A percentile compares a stretch with the other conserved stretches of the same genome.
Conservation (phyloP, 2,888 invertebrate genomes). For the Xestia sexstrigata region DNA sequence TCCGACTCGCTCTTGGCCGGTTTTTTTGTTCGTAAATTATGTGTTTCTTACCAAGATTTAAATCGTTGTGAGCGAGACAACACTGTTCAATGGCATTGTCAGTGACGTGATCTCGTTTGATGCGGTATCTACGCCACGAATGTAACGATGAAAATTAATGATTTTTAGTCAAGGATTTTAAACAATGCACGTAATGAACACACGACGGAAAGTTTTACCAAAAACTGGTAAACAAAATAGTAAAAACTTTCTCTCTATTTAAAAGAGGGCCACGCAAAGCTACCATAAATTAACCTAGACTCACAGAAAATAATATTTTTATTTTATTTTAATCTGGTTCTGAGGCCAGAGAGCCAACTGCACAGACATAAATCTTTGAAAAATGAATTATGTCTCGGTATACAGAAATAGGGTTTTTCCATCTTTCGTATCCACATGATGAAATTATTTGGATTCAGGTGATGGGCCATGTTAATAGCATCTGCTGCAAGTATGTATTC, state of each 20-base stretch:
- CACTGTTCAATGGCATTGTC: background rate
- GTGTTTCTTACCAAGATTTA: background rate
- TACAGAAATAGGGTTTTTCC: background rate
- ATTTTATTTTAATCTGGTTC: background rate
- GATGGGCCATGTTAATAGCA: too few species aligned
- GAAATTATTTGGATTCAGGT: too few species aligned
- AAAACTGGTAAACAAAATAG: background rate
- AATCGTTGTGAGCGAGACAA: background rate
- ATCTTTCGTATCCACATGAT: background rate
- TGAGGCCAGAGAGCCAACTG: background rate
- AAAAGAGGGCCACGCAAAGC: constrained; percentile 63
- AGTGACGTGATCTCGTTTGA: background rate
- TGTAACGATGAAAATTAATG: background rate
- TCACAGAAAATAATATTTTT: background rate
- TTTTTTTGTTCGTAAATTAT: background rate
- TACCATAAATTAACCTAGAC: constrained; percentile 12
- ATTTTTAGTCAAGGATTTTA: background rate
- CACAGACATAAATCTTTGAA: background rate
- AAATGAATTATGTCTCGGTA: background rate
- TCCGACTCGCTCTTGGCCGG: too few species aligned
- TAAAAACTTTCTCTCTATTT: constrained; percentile 39
- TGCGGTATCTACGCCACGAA: background rate
- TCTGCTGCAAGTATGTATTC: too few species aligned
- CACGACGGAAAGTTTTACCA: background rate
- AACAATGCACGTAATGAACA: background rate